Percentiles rank a stretch among this genome's conserved stretches.
Conservation (phyloP, 2,888 invertebrate genomes). For the Tineola bisselliella region DNA sequence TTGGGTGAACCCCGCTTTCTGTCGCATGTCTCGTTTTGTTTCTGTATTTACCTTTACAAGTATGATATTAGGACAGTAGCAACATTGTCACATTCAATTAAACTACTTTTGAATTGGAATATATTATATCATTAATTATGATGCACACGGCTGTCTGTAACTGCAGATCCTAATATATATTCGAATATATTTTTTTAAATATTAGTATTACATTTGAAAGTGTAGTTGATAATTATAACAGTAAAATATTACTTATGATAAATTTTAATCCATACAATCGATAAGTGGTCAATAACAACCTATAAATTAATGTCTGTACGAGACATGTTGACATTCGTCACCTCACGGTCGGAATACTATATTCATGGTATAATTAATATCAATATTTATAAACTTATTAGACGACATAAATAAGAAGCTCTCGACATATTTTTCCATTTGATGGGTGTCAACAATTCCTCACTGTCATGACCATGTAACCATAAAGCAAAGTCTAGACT, state of each 20-base stretch:
- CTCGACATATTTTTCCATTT: constrained; percentile 28
- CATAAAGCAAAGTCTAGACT: constrained; percentile 13
- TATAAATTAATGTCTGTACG: background rate
- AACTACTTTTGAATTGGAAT: no score
- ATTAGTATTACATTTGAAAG: no score
- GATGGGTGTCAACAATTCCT: constrained; percentile 26
- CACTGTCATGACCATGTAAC: constrained; percentile 19
- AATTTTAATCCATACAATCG: background rate
- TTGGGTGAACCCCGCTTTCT: constrained; percentile 39
- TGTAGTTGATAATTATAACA: no score
- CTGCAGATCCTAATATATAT: no score
- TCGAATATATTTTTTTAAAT: no score
- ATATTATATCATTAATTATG: no score
- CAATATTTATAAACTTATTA: constrained; percentile 43
- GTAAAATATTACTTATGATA: background rate
- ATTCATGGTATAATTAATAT: constrained; percentile 37
- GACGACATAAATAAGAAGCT: constrained; percentile 32
- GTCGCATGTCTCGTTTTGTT: constrained; percentile 12
- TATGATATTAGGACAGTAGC: background rate
- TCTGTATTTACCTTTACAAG: background rate
- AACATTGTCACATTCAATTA: constrained; percentile 7
- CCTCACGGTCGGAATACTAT: constrained; percentile 17
- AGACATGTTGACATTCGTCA: constrained; percentile 24
- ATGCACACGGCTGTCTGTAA: no score
- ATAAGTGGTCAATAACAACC: background rate